Percentiles rank a stretch among this genome's conserved stretches.
Evolutionary conservation across 2,797 vertebrate species (phyloP).

Genomic region (Spinus pinus): DNA sequence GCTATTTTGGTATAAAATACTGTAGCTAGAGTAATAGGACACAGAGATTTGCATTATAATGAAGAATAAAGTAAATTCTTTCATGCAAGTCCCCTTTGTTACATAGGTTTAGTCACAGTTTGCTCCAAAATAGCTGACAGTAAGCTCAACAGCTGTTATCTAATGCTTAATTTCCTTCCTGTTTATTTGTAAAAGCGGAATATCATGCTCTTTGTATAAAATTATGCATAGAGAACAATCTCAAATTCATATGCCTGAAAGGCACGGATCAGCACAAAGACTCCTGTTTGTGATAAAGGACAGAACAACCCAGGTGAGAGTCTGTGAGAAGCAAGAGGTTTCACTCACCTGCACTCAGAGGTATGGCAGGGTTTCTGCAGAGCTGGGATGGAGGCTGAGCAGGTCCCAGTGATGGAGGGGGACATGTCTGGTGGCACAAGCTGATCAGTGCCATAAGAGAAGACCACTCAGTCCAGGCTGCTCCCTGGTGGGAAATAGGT

Average conservation of each 20-base stretch:
- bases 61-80: neutral
- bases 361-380: neutral
- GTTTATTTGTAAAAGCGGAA: neutral
- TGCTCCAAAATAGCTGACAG: neutral
- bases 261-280: neutral
- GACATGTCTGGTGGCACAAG: accelerated
- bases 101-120: neutral
- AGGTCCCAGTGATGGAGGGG: neutral
- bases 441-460: neutral
- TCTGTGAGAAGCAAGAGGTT: neutral
- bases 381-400: neutral
- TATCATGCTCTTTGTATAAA: neutral
- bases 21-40: neutral
- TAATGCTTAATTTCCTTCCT: neutral
- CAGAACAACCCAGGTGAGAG: neutral
- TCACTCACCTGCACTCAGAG: neutral
- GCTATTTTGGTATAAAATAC: neutral
- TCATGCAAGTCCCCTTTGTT: neutral
- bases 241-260: neutral
- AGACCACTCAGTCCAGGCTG: neutral
- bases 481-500: neutral
- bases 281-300: neutral
- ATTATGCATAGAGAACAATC: neutral
- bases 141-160: neutral
- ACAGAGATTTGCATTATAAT: neutral